phyloP scores from a whole-genome alignment of 2,888 invertebrate species.

The Branchipolynoe longqiensis region DNA sequence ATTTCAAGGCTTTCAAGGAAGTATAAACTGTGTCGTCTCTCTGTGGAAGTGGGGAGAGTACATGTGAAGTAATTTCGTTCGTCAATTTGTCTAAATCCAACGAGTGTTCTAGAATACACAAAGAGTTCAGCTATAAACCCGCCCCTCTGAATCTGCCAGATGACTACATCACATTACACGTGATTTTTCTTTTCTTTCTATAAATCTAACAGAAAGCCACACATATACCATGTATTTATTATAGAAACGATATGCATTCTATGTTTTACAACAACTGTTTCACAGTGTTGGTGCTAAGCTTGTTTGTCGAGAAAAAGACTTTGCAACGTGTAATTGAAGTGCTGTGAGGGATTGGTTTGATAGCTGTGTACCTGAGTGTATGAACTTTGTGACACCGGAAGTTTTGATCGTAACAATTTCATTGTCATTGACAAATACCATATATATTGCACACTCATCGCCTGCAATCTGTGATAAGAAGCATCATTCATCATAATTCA shows the following conservation, averaged over 20 bases:
- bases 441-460: not conserved
- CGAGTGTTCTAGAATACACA: not conserved
- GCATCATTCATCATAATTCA: constrained; percentile 18
- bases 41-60: constrained; percentile 44
- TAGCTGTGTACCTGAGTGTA: not conserved
- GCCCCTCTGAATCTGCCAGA: no score
- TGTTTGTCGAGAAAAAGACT: constrained; percentile 17
- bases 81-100: not conserved
- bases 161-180: not conserved
- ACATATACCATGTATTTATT: constrained; percentile 17
- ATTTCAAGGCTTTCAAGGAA: constrained; percentile 51
- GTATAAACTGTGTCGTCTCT: constrained; percentile 46
- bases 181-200: not conserved
- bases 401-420: constrained; percentile 6
- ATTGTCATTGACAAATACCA: not conserved
- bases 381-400: constrained; percentile 36
- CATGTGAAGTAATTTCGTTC: constrained; percentile 11
- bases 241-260: not conserved
- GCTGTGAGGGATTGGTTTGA: not conserved
- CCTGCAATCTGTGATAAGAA: constrained; percentile 39
- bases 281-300: constrained; percentile 27
- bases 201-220: not conserved
- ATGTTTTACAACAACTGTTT: constrained; percentile 3
- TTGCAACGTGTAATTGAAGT: not conserved
- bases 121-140: constrained; percentile 4